phyloP scores from a whole-genome alignment of 1,140 invertebrate genomes.

The Holotrichia oblita region DNA sequence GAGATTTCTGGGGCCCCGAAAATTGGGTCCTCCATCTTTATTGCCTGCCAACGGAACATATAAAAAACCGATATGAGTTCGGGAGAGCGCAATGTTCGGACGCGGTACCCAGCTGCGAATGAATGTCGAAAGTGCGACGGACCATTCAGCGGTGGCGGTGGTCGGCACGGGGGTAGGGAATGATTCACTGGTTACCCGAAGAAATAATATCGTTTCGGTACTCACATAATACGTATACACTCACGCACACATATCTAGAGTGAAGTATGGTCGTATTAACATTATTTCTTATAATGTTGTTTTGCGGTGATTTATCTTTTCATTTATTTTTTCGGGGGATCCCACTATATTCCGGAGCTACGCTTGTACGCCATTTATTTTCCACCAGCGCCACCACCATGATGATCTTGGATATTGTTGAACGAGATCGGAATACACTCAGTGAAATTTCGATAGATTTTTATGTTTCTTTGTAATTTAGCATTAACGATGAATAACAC shows the following conservation, averaged over 20 bases:
- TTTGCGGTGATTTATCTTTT: constrained; percentile 24
- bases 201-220: constrained; percentile 23
- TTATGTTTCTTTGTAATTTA: too few relatives aligned
- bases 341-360: too few relatives aligned
- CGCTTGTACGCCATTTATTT: neutral
- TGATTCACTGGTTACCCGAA: constrained; percentile 9
- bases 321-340: constrained; percentile 6
- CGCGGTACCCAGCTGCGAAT: constrained; percentile 51
- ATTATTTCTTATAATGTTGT: constrained; percentile 34
- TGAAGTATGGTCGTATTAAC: constrained; percentile 32
- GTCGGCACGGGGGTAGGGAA: neutral
- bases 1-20: constrained; percentile 52
- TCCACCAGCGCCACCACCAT: too few relatives aligned
- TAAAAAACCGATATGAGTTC: constrained; percentile 55
- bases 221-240: neutral
- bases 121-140: constrained; percentile 31
- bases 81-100: constrained; percentile 53
- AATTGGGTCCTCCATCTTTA: constrained; percentile 58
- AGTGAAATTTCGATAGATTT: too few relatives aligned
- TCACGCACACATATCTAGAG: neutral
- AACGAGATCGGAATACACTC: too few relatives aligned
- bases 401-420: too few relatives aligned
- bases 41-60: constrained; percentile 55
- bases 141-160: too few relatives aligned
- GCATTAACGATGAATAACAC: too few relatives aligned